Conservation (phyloP, 2,888 invertebrate genomes). For the Hoplodrina ambigua region DNA sequence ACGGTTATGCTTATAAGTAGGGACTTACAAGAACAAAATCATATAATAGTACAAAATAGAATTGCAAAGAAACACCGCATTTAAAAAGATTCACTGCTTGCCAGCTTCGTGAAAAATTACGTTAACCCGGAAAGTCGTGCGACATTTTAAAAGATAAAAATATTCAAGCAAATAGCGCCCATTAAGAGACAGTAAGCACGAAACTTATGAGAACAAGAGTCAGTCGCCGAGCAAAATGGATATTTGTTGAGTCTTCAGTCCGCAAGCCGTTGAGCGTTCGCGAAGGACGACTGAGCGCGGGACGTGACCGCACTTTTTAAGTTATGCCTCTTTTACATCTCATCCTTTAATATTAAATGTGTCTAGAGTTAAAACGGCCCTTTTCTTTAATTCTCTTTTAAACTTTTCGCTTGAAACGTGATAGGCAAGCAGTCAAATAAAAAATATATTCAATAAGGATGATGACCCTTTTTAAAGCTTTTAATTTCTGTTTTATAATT, state of each 20-base stretch:
- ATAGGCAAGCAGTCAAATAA: slow-evolving; percentile 28
- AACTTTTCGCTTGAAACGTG: slow-evolving; percentile 24
- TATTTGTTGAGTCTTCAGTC: slow-evolving; percentile 71
- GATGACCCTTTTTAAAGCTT: slow-evolving; percentile 30
- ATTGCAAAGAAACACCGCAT: slow-evolving; percentile 10
- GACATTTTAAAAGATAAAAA: slow-evolving; percentile 45
- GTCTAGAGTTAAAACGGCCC: slow-evolving; percentile 36
- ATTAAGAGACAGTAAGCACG: slow-evolving; percentile 61
- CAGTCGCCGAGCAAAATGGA: slow-evolving; percentile 71
- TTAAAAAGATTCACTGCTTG: slow-evolving; percentile 19
- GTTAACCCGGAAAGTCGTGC: slow-evolving; percentile 33
- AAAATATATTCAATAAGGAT: slow-evolving; percentile 22
- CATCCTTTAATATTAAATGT: slow-evolving; percentile 48
- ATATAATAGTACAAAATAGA: slow-evolving; percentile 5
- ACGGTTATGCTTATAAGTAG: slow-evolving; percentile 6
- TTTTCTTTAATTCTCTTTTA: slow-evolving; percentile 35
- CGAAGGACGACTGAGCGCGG: slow-evolving; percentile 54
- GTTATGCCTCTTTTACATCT: slow-evolving; percentile 59
- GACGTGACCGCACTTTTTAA: slow-evolving; percentile 74
- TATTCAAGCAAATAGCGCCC: slow-evolving; percentile 55
- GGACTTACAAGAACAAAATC: background rate
- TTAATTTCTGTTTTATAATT: slow-evolving; percentile 24
- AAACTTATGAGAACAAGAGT: slow-evolving; percentile 66
- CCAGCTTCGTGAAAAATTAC: slow-evolving; percentile 29
- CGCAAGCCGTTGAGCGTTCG: slow-evolving; percentile 64